Base-by-base conservation (phyloP, 2,888 invertebrate species). In the Conistra vaccinii region DNA sequence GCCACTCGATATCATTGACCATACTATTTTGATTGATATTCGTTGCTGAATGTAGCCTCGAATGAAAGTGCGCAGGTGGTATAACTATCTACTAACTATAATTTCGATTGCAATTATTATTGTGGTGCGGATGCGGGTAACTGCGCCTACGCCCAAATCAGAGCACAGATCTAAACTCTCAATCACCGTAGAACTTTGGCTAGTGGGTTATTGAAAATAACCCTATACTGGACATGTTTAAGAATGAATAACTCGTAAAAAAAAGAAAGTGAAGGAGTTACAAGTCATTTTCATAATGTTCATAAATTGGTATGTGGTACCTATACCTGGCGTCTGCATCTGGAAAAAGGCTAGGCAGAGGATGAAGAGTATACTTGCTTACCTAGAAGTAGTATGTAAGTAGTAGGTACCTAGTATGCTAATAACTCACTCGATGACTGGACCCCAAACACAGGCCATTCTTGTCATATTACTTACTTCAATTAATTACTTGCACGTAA, bases 131-230 rank as follows among this genome's bases (percentile, higher is more conserved):
- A n/a, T 26, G 7, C n/a, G 35, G 26, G 17, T 35, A 9, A n/a
- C n/a, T 51, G 29, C 48, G 5, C 39, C n/a, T 42, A 1, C 17
- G n/a, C 7, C 4, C 45, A 48, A 48, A 2, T 23, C 29, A 45
- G 39, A 39, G 12, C 23, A 48, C n/a, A 29, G 26, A 67, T 17
- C 35, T 29, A 35, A 48, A 32, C 17, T 23, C 26, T 60, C 23
- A 14, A 12, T 51, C n/a, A 57, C 17, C 42, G 39, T 7, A 35
- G 7, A 51, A n/a, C 20, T 42, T 9, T 7, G 32, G 51, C 26
- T 48, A 57, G 35, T 1, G 29, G 29, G 2, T 62, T 39, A 76
- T 51, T 76, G 48, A 70, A 48, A 76, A 76, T 70, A 76, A 69
- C 45, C 39, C 45, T 26, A 3, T 32, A 10, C 48, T 42, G n/a